A percentile compares a stretch with the other conserved stretches of the same genome.
Conservation (phyloP, 2,888 invertebrate genomes). For the Strigamia transsilvanica region DNA sequence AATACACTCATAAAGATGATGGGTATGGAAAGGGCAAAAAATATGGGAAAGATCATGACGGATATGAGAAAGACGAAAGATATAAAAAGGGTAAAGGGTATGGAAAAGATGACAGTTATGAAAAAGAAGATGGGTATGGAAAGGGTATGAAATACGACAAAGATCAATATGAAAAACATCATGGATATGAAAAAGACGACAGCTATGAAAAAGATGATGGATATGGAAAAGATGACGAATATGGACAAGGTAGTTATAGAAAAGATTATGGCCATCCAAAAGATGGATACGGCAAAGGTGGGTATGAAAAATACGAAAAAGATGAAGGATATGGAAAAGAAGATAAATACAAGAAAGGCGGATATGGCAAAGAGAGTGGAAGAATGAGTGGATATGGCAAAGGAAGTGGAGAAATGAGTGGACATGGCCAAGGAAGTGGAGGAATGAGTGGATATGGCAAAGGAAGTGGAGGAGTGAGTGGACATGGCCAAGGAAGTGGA, state of each 20-base stretch:
- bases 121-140: background rate
- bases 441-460: background rate
- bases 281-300: background rate
- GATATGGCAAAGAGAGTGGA: background rate
- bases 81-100: background rate
- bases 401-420: background rate
- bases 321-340: background rate
- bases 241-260: background rate
- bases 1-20: background rate
- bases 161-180: background rate
- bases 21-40: background rate
- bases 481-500: background rate
- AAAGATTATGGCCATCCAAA: background rate
- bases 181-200: background rate
- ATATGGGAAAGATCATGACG: background rate
- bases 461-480: background rate
- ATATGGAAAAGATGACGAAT: background rate
- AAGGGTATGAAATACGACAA: background rate
- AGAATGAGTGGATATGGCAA: background rate
- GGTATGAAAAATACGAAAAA: background rate
- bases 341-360: background rate
- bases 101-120: background rate
- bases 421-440: background rate
- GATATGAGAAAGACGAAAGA: background rate
- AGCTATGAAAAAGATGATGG: constrained; percentile 5